Percentiles rank a stretch among this genome's conserved stretches.
phyloP scores from a whole-genome alignment of 2,797 vertebrate species.

The Protonibea diacanthus region DNA sequence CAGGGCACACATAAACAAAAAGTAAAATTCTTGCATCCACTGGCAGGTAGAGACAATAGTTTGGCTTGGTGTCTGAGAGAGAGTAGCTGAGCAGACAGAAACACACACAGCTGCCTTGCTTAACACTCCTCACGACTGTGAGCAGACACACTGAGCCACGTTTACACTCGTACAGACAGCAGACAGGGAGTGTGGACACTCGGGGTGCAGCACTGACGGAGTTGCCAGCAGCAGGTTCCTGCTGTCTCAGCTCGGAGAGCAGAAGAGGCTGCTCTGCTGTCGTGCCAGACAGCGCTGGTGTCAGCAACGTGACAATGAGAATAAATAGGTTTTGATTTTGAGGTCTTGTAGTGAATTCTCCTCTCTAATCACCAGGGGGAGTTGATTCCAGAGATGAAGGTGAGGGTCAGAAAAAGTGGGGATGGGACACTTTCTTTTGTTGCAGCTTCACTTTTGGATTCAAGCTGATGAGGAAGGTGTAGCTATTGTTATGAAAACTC shows the following conservation, averaged over 20 bases:
- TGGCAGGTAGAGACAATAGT: neutral
- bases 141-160: slow-evolving; percentile 17
- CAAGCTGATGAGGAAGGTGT: slow-evolving; percentile 2
- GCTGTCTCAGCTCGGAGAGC: slow-evolving; percentile 53
- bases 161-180: slow-evolving; percentile 21
- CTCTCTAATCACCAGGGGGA: slow-evolving; percentile 32
- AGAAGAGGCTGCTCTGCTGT: slow-evolving; percentile 6
- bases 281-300: slow-evolving; percentile 21
- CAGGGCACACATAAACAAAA: too few species aligned
- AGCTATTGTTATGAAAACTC: neutral
- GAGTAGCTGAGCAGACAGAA: slow-evolving; percentile 15
- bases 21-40: neutral
- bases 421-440: slow-evolving; percentile 5
- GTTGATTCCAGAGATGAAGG: slow-evolving; percentile 4
- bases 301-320: slow-evolving; percentile 47
- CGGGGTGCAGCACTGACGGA: slow-evolving; percentile 21
- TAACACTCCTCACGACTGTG: neutral
- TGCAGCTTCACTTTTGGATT: slow-evolving; percentile 1
- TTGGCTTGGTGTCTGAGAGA: slow-evolving; percentile 5
- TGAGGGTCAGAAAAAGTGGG: neutral
- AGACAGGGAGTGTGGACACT: slow-evolving; percentile 23
- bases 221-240: slow-evolving; percentile 27
- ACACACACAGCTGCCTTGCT: neutral
- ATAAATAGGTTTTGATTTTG: slow-evolving; percentile 47
- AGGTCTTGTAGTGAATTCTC: slow-evolving; percentile 17